Evolutionary conservation across 2,113 vertebrate genomes (phyloP).

Genomic region (Cyphomyrus discorhynchus): DNA sequence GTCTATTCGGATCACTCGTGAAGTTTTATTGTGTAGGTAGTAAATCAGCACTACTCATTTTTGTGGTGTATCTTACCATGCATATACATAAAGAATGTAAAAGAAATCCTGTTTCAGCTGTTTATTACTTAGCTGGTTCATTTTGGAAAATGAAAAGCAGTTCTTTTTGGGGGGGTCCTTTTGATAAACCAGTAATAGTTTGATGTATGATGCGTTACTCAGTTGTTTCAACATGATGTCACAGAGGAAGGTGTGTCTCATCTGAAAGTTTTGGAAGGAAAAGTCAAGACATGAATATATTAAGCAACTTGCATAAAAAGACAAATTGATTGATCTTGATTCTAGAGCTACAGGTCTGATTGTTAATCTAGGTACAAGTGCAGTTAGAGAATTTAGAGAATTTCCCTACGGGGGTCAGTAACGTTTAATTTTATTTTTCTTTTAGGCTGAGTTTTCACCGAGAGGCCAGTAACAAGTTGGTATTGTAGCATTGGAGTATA

Average conservation of each 20-base stretch:
- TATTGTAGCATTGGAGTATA: background rate
- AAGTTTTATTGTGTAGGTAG: background rate
- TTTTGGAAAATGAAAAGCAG: background rate
- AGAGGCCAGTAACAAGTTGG: background rate
- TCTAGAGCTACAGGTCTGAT: background rate
- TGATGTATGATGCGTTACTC: background rate
- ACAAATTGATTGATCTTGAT: background rate
- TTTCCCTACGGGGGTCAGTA: background rate
- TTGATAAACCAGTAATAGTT: background rate
- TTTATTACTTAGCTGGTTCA: background rate
- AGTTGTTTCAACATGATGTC: background rate
- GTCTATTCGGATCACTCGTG: background rate
- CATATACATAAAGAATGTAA: background rate
- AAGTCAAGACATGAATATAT: background rate
- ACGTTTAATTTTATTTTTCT: background rate
- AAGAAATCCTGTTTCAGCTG: background rate
- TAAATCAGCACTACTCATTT: background rate
- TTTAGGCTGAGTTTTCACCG: background rate
- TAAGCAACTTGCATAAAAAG: background rate
- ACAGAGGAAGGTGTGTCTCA: background rate
- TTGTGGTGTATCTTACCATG: background rate
- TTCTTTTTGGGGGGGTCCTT: background rate
- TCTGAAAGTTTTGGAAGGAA: background rate
- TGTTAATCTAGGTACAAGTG: background rate
- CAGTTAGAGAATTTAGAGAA: background rate